Percentiles rank a stretch among this genome's conserved stretches.
phyloP scores from a whole-genome alignment of 2,797 vertebrate genomes.

The Leontopithecus rosalia region DNA sequence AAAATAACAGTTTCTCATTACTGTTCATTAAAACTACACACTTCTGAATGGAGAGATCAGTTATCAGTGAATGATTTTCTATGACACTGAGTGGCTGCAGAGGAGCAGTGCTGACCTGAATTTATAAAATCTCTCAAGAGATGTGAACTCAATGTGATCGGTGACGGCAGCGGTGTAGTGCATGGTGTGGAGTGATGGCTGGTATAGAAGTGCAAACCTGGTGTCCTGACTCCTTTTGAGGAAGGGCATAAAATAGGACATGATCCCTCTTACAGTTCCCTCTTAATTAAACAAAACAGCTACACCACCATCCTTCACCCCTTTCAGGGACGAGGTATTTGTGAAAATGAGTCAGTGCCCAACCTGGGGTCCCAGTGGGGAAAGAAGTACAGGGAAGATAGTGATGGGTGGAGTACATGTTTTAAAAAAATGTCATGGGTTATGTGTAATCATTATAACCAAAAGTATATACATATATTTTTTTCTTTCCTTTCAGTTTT shows the following conservation, averaged over 20 bases:
- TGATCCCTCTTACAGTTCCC: slow-evolving; percentile 77
- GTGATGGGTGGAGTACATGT: slow-evolving; percentile 42
- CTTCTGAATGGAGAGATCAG: slow-evolving; percentile 97
- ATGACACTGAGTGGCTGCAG: slow-evolving; percentile 92
- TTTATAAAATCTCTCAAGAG: slow-evolving; percentile 86
- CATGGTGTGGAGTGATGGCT: background rate
- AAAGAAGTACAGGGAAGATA: slow-evolving; percentile 31
- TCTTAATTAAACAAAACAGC: slow-evolving; percentile 72
- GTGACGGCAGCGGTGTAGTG: background rate
- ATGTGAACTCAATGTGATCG: slow-evolving; percentile 80
- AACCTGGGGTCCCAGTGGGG: background rate
- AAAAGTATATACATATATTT: background rate
- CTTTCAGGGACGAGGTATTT: slow-evolving; percentile 74
- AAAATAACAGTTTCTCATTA: slow-evolving; percentile 98
- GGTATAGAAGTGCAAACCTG: slow-evolving; percentile 73
- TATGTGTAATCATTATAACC: background rate
- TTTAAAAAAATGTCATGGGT: background rate
- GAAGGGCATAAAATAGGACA: slow-evolving; percentile 77
- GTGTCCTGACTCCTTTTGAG: slow-evolving; percentile 59
- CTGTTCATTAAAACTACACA: slow-evolving; percentile 99
- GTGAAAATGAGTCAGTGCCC: slow-evolving; percentile 65
- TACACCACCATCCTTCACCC: slow-evolving; percentile 52
- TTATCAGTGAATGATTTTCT: slow-evolving; percentile 88
- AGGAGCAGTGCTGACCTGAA: slow-evolving; percentile 93
- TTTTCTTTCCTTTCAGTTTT: background rate